phyloP scores from a whole-genome alignment of 2,797 vertebrate genomes.

The Sebastes oblongus region DNA sequence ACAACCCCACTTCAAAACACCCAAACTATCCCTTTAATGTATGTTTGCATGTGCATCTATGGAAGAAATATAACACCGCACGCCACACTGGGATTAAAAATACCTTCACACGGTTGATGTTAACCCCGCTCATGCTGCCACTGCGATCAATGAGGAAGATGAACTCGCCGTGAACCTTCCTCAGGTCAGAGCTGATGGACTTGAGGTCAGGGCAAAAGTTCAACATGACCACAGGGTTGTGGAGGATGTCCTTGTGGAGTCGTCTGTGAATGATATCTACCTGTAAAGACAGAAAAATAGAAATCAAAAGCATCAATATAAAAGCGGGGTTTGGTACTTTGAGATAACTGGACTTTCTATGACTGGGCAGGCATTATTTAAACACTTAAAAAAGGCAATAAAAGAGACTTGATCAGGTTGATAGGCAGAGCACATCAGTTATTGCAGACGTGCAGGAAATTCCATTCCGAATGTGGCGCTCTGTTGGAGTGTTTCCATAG shows the following conservation, averaged over 20 bases:
- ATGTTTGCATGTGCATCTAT: neutral
- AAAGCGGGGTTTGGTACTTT: neutral
- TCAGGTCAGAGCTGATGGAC: slow-evolving; percentile 83
- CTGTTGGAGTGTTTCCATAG: slow-evolving; percentile 82
- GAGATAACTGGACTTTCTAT: neutral
- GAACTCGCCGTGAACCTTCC: slow-evolving; percentile 90
- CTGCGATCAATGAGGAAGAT: slow-evolving; percentile 95
- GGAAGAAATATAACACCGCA: neutral
- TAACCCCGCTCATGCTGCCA: slow-evolving; percentile 89
- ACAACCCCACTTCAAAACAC: too few relatives aligned
- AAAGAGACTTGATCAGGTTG: slow-evolving; percentile 18
- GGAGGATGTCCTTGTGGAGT: slow-evolving; percentile 94
- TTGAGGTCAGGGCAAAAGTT: slow-evolving; percentile 95
- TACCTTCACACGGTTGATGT: slow-evolving; percentile 90
- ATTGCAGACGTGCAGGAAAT: slow-evolving; percentile 56
- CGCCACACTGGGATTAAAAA: neutral
- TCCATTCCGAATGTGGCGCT: slow-evolving; percentile 53
- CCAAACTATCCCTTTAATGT: too few relatives aligned
- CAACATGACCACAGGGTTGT: slow-evolving; percentile 93
- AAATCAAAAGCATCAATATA: neutral
- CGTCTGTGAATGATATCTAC: slow-evolving; percentile 91
- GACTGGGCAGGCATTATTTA: slow-evolving; percentile 17
- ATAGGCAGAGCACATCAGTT: slow-evolving; percentile 47
- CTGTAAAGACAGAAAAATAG: slow-evolving; percentile 65
- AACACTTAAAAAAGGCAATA: slow-evolving; percentile 3